Base-by-base conservation (phyloP, 2,888 invertebrate species). In the Diarsia rubi region DNA sequence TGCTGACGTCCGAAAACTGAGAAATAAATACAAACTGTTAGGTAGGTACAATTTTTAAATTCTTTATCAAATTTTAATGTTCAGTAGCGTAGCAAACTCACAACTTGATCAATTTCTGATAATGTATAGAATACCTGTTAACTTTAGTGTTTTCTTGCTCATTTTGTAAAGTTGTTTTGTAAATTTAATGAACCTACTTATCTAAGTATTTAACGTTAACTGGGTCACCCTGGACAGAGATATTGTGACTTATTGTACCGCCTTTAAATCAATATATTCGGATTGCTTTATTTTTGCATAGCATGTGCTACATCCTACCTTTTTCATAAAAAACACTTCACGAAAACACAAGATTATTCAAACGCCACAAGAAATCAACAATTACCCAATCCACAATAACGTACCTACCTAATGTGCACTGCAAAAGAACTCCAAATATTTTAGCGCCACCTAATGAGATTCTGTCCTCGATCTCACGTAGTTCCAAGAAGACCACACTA, bases 1-100 rank as follows among this genome's bases (percentile, higher is more conserved):
- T 64, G 19, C 16, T 45, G 16, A 62, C 16, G 16, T 69, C 31
- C 60, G 8, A 62, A 62, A 62, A 62, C 14, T 62, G n/a, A 62
- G 62, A 62, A 62, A n/a, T 62, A n/a, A 62, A 42, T 42, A 3
- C 37, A 21, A 37, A 60, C 12, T 5, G 59, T 60, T 31, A 31
- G 31, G 31, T 31, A 31, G 31, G 31, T 31, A 4, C 2, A 31
- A 3, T 31, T 37, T 37, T 37, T 37, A n/a, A n/a, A 4, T 14
- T 12, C 47, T 65, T 47, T 14, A 14, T 3, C 24, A 54, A 31
- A 37, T 37, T 37, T 4, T 5, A 37, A 49, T 66, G 16, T 24
- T 42, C 1, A 21, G 12, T 2, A 24, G 21, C 1, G 5, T 54
- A 9, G 27, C 14, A 54, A 68, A 21, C 12, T 54, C 9, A 14